phyloP scores from a whole-genome alignment of 2,113 vertebrate genomes.

The Orcinus orca region DNA sequence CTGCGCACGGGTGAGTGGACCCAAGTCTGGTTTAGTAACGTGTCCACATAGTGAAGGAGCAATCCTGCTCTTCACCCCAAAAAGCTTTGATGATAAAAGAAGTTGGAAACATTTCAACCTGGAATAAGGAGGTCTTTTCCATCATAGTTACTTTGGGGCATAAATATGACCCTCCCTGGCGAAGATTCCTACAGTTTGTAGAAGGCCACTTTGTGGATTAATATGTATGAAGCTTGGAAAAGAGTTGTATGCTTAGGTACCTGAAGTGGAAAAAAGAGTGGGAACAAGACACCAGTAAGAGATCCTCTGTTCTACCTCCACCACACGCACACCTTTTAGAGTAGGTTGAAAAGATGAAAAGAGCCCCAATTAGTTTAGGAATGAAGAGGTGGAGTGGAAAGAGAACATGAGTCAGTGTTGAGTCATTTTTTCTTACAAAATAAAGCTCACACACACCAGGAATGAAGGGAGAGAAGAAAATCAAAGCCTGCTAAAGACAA shows the following conservation, averaged over 20 bases:
- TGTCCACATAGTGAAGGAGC: rapidly evolving
- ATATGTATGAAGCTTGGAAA: background rate
- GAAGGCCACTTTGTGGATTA: background rate
- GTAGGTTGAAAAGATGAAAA: background rate
- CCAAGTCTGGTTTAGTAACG: background rate
- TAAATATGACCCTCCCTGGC: background rate
- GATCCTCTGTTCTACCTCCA: background rate
- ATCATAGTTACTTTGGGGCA: background rate
- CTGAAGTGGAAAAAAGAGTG: background rate
- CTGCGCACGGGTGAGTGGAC: background rate
- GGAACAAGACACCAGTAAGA: background rate
- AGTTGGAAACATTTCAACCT: background rate
- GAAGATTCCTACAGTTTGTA: background rate
- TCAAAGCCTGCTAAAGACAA: background rate
- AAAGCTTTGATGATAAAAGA: background rate
- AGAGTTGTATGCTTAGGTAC: background rate
- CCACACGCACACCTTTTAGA: background rate
- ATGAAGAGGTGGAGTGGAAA: background rate
- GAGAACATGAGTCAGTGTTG: background rate
- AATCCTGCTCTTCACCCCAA: background rate
- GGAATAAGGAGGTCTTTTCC: background rate
- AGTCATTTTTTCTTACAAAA: background rate
- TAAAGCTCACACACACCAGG: background rate
- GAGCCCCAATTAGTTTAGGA: background rate
- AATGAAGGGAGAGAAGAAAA: background rate